A percentile compares a stretch with the other conserved stretches of the same genome.
Evolutionary conservation across 2,113 vertebrate genomes (phyloP).

Genomic region (Synodontis membranacea): DNA sequence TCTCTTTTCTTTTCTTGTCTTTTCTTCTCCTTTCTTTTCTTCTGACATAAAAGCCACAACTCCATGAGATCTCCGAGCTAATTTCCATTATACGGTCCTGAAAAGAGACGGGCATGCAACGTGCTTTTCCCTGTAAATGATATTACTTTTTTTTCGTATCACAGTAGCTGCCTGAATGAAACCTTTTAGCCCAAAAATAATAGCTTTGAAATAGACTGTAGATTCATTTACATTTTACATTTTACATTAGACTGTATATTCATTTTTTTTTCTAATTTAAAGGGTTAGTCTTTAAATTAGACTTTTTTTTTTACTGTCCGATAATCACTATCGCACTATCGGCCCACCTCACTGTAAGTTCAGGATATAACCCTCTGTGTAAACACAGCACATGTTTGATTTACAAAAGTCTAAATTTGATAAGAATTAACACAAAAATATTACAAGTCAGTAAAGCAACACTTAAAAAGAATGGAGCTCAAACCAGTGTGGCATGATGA

Average conservation of each 20-base stretch:
- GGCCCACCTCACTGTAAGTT: not conserved
- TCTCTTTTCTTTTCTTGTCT: not conserved
- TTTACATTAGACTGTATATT: not conserved
- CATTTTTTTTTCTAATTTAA: not conserved
- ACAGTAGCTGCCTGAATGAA: not conserved
- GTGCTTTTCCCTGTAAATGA: not conserved
- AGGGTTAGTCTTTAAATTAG: too few relatives aligned
- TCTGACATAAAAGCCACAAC: slow-evolving; percentile 24
- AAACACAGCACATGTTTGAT: not conserved
- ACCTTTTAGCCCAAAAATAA: not conserved
- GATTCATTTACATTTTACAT: not conserved
- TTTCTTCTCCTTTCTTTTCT: too few relatives aligned
- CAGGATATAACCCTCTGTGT: not conserved
- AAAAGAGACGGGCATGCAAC: not conserved
- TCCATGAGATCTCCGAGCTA: slow-evolving; percentile 11
- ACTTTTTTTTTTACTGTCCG: too few relatives aligned
- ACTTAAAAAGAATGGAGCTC: not conserved
- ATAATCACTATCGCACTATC: too few relatives aligned
- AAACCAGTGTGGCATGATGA: not conserved
- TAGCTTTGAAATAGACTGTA: not conserved
- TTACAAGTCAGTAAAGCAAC: not conserved
- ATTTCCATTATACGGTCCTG: slow-evolving; percentile 3
- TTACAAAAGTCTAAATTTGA: not conserved
- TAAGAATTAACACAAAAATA: not conserved
- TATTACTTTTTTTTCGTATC: not conserved